A percentile compares a stretch with the other conserved stretches of the same genome.
These are phyloP conservation scores for Rhopalosiphum maidis DNA, from an alignment of 1,140 invertebrate species.

Conservation along the genomic window DNA sequence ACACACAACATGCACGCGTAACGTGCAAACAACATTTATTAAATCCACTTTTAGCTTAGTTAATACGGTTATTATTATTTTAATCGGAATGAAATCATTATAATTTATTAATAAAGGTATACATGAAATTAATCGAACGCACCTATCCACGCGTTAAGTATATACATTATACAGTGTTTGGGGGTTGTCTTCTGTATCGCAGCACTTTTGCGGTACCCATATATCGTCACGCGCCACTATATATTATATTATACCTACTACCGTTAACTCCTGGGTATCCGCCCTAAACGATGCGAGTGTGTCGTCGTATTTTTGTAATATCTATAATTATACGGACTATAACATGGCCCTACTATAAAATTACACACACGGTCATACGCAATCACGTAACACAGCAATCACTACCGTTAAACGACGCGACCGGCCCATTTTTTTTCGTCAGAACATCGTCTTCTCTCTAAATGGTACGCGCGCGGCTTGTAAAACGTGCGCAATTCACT, in stretches of 20 bases:
- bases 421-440: slow-evolving; percentile 42
- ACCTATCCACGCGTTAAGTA: background rate
- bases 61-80: background rate
- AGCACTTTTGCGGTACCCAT: background rate
- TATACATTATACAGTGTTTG: background rate
- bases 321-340: slow-evolving; percentile 40
- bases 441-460: background rate
- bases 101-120: background rate
- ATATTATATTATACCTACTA: background rate
- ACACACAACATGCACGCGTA: background rate
- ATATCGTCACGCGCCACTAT: slow-evolving; percentile 31
- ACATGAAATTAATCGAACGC: slow-evolving; percentile 1
- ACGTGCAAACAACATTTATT: background rate
- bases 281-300: slow-evolving; percentile 43
- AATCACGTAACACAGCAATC: slow-evolving; percentile 51
- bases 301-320: slow-evolving; percentile 45
- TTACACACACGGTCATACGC: slow-evolving; percentile 7
- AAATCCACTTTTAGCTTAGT: no score
- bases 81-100: background rate
- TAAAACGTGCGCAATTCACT: slow-evolving; percentile 21
- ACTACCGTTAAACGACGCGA: slow-evolving; percentile 46
- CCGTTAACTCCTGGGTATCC: slow-evolving; percentile 45
- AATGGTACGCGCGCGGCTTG: slow-evolving; percentile 15
- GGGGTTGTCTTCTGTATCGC: background rate
- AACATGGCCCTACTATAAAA: slow-evolving; percentile 24